Percentiles rank a stretch among this genome's conserved stretches.
Evolutionary conservation across 2,888 invertebrate genomes (phyloP).

Genomic region (Brachyptera risi): DNA sequence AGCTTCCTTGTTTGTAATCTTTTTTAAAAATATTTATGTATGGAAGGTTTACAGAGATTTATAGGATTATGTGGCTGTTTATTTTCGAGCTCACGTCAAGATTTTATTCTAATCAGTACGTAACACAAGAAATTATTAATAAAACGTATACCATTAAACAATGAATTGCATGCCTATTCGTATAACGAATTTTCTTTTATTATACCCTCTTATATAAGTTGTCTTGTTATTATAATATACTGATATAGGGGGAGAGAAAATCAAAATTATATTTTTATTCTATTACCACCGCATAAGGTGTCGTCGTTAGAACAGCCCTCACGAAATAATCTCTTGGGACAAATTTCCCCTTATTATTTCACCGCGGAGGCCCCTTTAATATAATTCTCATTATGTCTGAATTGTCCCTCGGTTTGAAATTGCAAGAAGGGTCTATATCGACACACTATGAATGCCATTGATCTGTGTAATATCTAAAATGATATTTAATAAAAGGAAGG

Average conservation of each 20-base stretch:
- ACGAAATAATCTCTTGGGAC: constrained; percentile 3
- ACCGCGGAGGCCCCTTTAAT: constrained; percentile 7
- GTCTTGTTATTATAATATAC: background rate
- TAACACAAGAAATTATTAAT: too few species aligned
- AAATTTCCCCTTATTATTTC: constrained; percentile 11
- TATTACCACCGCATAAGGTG: constrained; percentile 20
- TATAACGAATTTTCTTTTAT: too few species aligned
- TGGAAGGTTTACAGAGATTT: too few species aligned
- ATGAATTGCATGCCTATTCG: too few species aligned
- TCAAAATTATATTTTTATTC: constrained; percentile 20
- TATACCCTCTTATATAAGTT: too few species aligned
- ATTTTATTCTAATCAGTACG: too few species aligned
- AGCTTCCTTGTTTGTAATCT: too few species aligned
- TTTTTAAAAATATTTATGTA: too few species aligned
- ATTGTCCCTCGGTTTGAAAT: background rate
- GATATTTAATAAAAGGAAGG: too few species aligned
- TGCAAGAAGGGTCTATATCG: constrained; percentile 11
- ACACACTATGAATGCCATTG: background rate
- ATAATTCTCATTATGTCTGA: constrained; percentile 12
- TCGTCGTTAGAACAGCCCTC: background rate
- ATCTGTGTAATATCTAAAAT: constrained; percentile 3
- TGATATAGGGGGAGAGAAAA: background rate
- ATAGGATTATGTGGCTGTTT: too few species aligned
- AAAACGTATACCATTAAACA: too few species aligned
- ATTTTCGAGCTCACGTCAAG: too few species aligned